A percentile compares a stretch with the other conserved stretches of the same genome.
phyloP scores from a whole-genome alignment of 2,888 invertebrate species.

The Seira musarum region DNA sequence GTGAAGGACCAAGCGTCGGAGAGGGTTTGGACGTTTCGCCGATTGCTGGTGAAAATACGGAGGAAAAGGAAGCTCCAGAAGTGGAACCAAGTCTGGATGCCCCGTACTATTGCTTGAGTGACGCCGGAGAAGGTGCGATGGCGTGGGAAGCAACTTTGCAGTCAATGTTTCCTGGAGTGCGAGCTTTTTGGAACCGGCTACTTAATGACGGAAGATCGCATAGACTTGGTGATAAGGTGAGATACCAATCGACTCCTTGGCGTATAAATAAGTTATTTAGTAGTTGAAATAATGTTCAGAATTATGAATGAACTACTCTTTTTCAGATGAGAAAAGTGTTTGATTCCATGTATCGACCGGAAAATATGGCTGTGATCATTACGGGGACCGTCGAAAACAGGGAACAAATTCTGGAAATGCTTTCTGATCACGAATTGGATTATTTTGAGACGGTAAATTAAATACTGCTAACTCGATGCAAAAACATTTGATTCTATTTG shows the following conservation, averaged over 20 bases:
- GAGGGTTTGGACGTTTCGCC: constrained; percentile 4
- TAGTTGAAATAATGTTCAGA: not conserved
- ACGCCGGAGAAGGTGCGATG: constrained; percentile 69
- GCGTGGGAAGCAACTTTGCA: constrained; percentile 69
- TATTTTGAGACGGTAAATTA: constrained; percentile 58
- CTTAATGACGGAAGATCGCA: constrained; percentile 60
- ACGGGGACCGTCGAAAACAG: constrained; percentile 75
- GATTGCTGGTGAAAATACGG: not conserved
- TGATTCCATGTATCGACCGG: constrained; percentile 89
- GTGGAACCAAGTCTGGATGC: constrained; percentile 34
- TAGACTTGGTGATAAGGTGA: constrained; percentile 59
- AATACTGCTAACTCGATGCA: not conserved
- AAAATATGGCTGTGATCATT: constrained; percentile 88
- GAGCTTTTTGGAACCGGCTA: constrained; percentile 66
- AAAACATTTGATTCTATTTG: not conserved
- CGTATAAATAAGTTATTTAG: not conserved
- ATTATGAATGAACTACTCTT: not conserved
- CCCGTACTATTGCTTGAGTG: constrained; percentile 62
- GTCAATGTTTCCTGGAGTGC: constrained; percentile 63
- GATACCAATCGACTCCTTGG: not conserved
- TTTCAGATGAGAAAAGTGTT: constrained; percentile 86
- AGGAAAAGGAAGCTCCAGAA: constrained; percentile 34
- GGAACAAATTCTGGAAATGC: constrained; percentile 61
- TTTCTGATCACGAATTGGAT: constrained; percentile 65
- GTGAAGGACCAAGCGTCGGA: constrained; percentile 34